Base-by-base conservation (phyloP, 2,797 vertebrate genomes). In the Pangasius larnaudii region DNA sequence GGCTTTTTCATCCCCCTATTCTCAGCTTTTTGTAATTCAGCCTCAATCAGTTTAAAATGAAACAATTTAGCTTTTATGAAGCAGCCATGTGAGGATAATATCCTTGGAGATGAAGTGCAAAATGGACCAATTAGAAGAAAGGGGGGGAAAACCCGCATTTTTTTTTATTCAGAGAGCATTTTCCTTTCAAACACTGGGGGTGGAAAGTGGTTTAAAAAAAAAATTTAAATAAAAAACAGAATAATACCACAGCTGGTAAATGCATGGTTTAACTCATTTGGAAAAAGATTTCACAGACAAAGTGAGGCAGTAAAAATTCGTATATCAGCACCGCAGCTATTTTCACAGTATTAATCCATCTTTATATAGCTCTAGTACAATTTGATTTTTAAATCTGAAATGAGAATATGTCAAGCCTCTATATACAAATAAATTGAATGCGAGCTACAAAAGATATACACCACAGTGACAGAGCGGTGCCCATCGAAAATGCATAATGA, bases 41-140 rank as follows among this genome's bases (percentile, higher is more conserved):
- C 90, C 93, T 90, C 96, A 95, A 96, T 95, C 93, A 95, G 91
- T 93, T 94, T 96, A 91, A 94, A 94, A 74, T 94, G 92, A 95
- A 96, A 96, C 92, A 96, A 95, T 95, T 92, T 93, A 93, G 93
- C 84, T 92, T 96, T 96, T 95, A 94, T 95, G 90, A 95, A 92
- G 91, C 90, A 94, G 93, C 92, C 91, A 92, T 94, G 88, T 94
- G 95, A 95, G 96, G 92, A 94, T 93, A 96, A 94, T 92, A 90
- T 92, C 93, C 85, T 94, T 94, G 91, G 89, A 95, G 92, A 96
- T 95, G 88, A 94, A 95, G 94, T 94, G 94, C 93, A 95, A 95
- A 96, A 92, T 91, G 93, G 93, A 91, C 92, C 92, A 93, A 95
- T 95, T 95, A 94, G 77, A 88, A 90, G 90, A 89, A 53, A 22